Evolutionary conservation across 1,140 invertebrate genomes (phyloP), one percentile per base, ranked within the genome.

Genomic region (Euglossa dilemma): DNA sequence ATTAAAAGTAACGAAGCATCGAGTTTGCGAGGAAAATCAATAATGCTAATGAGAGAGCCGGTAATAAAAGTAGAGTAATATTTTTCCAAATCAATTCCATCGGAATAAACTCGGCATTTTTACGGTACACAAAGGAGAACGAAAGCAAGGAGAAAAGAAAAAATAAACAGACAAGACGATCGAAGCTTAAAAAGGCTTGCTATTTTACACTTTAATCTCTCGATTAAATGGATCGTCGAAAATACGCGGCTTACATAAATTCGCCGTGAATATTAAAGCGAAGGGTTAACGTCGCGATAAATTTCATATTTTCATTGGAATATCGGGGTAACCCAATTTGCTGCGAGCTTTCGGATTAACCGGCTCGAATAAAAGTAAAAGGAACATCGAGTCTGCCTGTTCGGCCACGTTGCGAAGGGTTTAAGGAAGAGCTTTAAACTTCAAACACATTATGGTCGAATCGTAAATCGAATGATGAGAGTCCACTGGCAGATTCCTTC

Each of bases 251-350:
- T 56, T 72, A 72, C 28, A 5, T 43, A 56, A 72, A 72, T 56
- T 56, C 25, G 50, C 9, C 36, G 36, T 25, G 52, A 36, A 20
- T 50, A 71, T 36, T 3, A 36, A 64, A 28, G 18, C 23, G 36
- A 28, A 36, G 25, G 69, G 63, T 43, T 25, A 0, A 18, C 3
- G 1, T 25, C 9, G 18, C 69, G 9, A 71, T 71, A 71, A 71
- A 71, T 71, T 71, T 71, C 28, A 71, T 54, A 71, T 71, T 71
- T 71, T 54, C 28, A 71, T 71, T 71, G 8, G 36, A 71, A 71
- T 71, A 71, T 54, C 43, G 47, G 20, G 54, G 23, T 59, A 25
- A 73, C 16, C 43, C n/a, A 57, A 59, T 57, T 73, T 73, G 59
- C 59, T 45, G 71, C 25, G 43, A 25, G 14, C 71, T 9, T n/a